A percentile compares a stretch with the other conserved stretches of the same genome.
phyloP scores from a whole-genome alignment of 2,113 vertebrate species.

The Orcinus orca region DNA sequence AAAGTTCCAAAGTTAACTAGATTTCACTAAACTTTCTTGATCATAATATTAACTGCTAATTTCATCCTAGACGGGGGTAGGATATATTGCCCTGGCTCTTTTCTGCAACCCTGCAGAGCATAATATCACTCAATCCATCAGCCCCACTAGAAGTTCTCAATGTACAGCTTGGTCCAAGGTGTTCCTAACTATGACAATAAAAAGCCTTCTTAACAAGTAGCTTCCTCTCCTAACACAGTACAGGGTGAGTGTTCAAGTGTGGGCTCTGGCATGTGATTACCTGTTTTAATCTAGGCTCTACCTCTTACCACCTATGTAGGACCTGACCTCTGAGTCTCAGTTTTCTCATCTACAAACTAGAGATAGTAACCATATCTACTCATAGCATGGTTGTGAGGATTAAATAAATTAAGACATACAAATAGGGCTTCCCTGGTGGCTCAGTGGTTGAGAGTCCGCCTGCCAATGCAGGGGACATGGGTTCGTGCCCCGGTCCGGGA shows the following conservation, averaged over 20 bases:
- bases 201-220: not conserved
- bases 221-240: not conserved
- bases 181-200: not conserved
- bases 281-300: not conserved
- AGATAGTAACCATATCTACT: not conserved
- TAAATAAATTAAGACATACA: slow-evolving; percentile 19
- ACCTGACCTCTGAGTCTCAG: not conserved
- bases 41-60: not conserved
- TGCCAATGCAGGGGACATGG: no score
- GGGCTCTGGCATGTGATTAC: not conserved
- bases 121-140: not conserved
- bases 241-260: not conserved
- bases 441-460: no score
- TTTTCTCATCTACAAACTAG: not conserved
- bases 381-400: not conserved
- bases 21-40: not conserved
- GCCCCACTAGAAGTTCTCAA: not conserved
- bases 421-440: not conserved
- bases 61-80: not conserved
- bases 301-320: not conserved
- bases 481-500: no score
- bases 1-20: not conserved
- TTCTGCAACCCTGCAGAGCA: not conserved
- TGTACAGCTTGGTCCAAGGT: not conserved
- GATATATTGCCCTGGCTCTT: not conserved